Evolutionary conservation across 1,140 invertebrate genomes (phyloP).

Genomic region (Vanessa tameamea): DNA sequence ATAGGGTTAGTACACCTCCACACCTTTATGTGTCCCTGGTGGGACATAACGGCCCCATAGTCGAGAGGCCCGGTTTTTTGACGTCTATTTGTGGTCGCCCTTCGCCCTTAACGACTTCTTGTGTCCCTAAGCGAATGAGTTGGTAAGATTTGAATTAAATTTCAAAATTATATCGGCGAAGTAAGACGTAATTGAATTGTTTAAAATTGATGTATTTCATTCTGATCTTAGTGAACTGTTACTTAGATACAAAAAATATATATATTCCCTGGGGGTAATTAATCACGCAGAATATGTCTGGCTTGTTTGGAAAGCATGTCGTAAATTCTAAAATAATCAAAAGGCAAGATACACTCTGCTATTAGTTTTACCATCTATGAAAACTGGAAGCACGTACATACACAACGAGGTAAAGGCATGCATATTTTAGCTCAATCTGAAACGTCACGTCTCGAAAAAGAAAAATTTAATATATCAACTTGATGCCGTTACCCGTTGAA

Average conservation of each 20-base stretch:
- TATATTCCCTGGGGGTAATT: neutral
- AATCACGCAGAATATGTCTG: neutral
- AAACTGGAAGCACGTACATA: slow-evolving; percentile 21
- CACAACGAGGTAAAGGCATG: slow-evolving; percentile 20
- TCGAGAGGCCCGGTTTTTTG: slow-evolving; percentile 72
- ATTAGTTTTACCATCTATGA: slow-evolving; percentile 29
- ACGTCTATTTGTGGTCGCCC: slow-evolving; percentile 78
- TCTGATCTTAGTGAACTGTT: neutral
- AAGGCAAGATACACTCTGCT: neutral
- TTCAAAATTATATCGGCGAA: slow-evolving; percentile 45
- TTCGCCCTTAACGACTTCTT: slow-evolving; percentile 67
- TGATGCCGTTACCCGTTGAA: slow-evolving; percentile 4
- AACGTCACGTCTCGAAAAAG: slow-evolving; percentile 32
- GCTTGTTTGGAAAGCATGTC: neutral
- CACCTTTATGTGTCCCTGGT: slow-evolving; percentile 78
- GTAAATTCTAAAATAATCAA: slow-evolving; percentile 22
- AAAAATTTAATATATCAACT: slow-evolving; percentile 40
- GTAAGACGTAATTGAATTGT: slow-evolving; percentile 30
- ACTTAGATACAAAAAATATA: neutral
- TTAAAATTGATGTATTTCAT: slow-evolving; percentile 21
- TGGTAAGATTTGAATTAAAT: slow-evolving; percentile 54
- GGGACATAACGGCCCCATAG: slow-evolving; percentile 69
- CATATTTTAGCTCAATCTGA: slow-evolving; percentile 35
- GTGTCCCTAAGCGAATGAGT: slow-evolving; percentile 38
- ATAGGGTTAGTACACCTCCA: slow-evolving; percentile 77